phyloP scores from a whole-genome alignment of 2,113 vertebrate genomes.

The Periophthalmus modestus region DNA sequence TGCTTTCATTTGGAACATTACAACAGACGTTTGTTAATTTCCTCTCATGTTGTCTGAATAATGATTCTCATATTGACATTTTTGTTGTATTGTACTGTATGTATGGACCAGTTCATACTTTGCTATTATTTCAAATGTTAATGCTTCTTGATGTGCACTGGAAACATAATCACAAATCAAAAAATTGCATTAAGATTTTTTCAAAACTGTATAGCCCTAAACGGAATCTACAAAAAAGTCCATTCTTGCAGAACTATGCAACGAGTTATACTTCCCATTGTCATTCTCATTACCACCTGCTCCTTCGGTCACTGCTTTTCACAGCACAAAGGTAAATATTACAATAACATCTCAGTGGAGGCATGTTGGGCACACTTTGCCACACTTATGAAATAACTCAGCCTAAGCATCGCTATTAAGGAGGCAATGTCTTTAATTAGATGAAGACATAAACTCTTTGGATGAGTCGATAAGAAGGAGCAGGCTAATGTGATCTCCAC shows the following conservation, averaged over 20 bases:
- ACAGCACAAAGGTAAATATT: neutral
- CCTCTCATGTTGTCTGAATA: too few relatives aligned
- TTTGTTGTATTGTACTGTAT: too few relatives aligned
- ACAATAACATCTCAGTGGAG: conserved; percentile 14
- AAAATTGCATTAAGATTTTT: too few relatives aligned
- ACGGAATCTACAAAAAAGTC: neutral
- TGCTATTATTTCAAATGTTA: too few relatives aligned
- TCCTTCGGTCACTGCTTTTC: neutral
- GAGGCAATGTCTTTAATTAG: conserved; percentile 67
- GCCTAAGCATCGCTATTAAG: conserved; percentile 64
- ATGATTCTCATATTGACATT: too few relatives aligned
- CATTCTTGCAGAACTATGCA: neutral
- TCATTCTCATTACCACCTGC: neutral
- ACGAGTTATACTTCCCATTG: too few relatives aligned
- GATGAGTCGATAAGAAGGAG: conserved; percentile 72
- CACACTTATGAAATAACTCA: conserved; percentile 65
- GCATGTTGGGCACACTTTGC: conserved; percentile 31
- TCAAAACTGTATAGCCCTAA: neutral
- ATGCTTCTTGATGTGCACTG: too few relatives aligned
- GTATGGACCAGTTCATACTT: too few relatives aligned
- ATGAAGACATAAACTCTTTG: conserved; percentile 71
- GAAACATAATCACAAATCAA: too few relatives aligned
- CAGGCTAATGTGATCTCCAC: conserved; percentile 68
- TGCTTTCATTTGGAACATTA: too few relatives aligned
- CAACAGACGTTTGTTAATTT: too few relatives aligned